These are phyloP conservation scores for Bubo blakistoni DNA, from an alignment of 2,113 vertebrate species.

Conservation along the genomic window DNA sequence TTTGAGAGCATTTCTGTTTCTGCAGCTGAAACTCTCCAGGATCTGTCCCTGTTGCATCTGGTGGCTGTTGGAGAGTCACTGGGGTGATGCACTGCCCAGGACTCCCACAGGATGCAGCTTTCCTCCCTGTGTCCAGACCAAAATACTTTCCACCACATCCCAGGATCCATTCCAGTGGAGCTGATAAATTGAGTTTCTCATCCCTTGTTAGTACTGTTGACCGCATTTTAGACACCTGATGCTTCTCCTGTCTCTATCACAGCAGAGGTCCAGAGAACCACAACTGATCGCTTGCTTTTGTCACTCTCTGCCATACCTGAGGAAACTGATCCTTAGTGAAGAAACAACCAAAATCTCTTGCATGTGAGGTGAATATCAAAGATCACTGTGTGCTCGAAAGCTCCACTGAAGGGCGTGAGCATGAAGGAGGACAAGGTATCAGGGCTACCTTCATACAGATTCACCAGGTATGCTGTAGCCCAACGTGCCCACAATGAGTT, in stretches of 20 bases:
- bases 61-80: neutral
- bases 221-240: accelerated
- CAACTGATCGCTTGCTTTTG: neutral
- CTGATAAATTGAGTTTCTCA: accelerated
- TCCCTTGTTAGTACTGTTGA: neutral
- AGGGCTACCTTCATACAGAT: neutral
- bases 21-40: neutral
- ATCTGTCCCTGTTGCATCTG: neutral
- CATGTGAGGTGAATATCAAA: neutral
- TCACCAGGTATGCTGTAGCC: neutral
- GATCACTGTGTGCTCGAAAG: neutral
- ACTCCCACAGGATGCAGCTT: neutral
- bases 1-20: neutral
- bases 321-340: neutral
- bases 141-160: neutral
- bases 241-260: neutral
- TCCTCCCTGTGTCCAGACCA: neutral
- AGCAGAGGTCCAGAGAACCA: neutral
- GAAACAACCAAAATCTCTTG: neutral
- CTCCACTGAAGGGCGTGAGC: neutral
- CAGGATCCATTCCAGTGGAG: neutral
- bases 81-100: neutral
- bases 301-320: neutral
- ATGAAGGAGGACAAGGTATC: neutral
- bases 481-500: neutral